phyloP scores from a whole-genome alignment of 2,888 invertebrate species.

The Physocephala rufipes region DNA sequence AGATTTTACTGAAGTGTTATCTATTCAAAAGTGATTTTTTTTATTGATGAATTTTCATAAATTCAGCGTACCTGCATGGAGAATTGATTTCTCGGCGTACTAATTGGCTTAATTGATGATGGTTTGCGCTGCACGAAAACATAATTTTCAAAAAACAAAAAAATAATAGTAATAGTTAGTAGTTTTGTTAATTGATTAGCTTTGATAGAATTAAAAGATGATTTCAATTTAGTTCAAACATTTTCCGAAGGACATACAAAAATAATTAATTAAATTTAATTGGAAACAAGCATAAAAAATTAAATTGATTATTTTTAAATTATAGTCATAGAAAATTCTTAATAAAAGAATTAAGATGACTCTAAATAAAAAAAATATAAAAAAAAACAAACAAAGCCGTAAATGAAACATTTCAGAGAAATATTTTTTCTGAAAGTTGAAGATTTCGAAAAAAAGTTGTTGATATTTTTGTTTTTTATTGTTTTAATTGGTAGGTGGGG shows the following conservation, averaged over 20 bases:
- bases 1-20: no score
- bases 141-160: constrained; percentile 42
- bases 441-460: neutral
- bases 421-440: neutral
- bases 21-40: no score
- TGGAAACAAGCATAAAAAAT: neutral
- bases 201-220: neutral
- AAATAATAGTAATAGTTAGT: constrained; percentile 15
- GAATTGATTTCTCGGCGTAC: constrained; percentile 61
- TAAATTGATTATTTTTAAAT: neutral
- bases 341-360: neutral
- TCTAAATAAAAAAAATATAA: neutral
- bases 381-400: no score
- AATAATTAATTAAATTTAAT: neutral
- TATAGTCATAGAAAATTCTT: neutral
- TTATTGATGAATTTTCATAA: neutral
- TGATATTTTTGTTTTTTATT: constrained; percentile 6
- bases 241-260: neutral
- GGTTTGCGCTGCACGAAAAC: constrained; percentile 59
- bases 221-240: constrained; percentile 5
- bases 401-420: neutral
- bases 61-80: constrained; percentile 63
- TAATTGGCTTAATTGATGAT: constrained; percentile 56
- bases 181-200: neutral
- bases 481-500: neutral